Evolutionary conservation across 2,888 invertebrate genomes (phyloP).

Genomic region (Caenorhabditis sp.): DNA sequence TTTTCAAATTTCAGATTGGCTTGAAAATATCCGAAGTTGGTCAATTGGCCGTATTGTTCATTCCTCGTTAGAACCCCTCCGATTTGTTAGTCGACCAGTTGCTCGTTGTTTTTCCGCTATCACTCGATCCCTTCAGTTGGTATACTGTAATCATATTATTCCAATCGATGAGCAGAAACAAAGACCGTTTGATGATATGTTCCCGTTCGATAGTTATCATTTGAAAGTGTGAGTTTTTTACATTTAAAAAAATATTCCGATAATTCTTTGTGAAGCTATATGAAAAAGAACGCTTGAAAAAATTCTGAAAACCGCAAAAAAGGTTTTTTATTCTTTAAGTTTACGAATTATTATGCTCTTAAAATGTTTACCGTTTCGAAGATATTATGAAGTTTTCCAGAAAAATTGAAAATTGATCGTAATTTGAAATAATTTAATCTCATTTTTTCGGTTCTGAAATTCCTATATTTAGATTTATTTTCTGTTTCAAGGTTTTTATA

Average conservation of each 20-base stretch:
- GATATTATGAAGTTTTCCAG: too few relatives aligned
- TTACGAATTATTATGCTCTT: too few relatives aligned
- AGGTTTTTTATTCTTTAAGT: too few relatives aligned
- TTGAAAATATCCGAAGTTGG: conserved; percentile 82
- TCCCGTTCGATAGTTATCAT: conserved; percentile 53
- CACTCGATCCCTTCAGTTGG: conserved; percentile 67
- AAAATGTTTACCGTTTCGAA: too few relatives aligned
- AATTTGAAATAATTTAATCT: too few relatives aligned
- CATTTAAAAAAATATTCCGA: too few relatives aligned
- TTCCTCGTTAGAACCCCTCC: conserved; percentile 86
- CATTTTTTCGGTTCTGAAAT: background rate
- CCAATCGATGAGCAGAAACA: conserved; percentile 39
- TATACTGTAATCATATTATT: conserved; percentile 62
- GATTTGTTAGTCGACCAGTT: conserved; percentile 77
- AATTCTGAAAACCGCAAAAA: too few relatives aligned
- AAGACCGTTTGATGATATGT: conserved; percentile 56
- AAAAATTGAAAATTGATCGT: too few relatives aligned
- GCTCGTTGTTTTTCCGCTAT: conserved; percentile 73
- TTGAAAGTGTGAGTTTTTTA: conserved; percentile 45
- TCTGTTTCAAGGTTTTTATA: too few relatives aligned
- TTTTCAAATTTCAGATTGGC: conserved; percentile 32
- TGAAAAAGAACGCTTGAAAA: too few relatives aligned
- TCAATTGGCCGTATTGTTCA: conserved; percentile 87
- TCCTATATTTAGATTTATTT: background rate
- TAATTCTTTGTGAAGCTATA: too few relatives aligned